Evolutionary conservation across 2,797 vertebrate genomes (phyloP), one percentile per base, ranked within the genome.

Genomic region (Cynopterus sphinx): DNA sequence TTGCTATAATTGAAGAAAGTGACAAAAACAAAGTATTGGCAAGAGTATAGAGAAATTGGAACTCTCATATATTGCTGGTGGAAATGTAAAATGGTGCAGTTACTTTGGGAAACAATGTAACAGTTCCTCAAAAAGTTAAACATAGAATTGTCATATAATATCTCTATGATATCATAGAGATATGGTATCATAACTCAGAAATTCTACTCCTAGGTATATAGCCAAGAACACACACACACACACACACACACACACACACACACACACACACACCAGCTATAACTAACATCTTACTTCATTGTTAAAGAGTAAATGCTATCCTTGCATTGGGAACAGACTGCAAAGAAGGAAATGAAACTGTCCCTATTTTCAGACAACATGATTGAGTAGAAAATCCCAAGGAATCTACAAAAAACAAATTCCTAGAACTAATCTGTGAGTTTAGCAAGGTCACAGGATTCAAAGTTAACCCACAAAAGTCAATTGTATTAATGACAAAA

Each of bases 81-180:
- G 68, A 85, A 81, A 61, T 59, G 41, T 86, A 78, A 79, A 73
- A 90, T 86, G 41, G 81, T 5, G 19, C 33, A 71, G 39, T 28
- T 71, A 73, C 83, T 94, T 96, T 46, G 36, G 28, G 79, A 90
- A 79, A 59, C n/a, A 74, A 15, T 31, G 65, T 81, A n/a, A 87
- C 10, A 22, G 36, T 73, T 81, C 26, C 49, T 91, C 6, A 67
- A 79, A 85, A 46, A 57, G 7, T 83, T 83, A 89, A 85, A 67
- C 22, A 73, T n/a, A 33, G 33, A 90, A 10, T 91, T 94, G 74
- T 65, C 22, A 87, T 36, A 33, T 67, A 39, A 74, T 31, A 19
- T 5, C 70, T 43, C 71, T n/a, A n/a, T 6, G 5, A 74, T 61
- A 31, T 61, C 26, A 61, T 7, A 75, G 46, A 75, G 19, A 51